Base-by-base conservation (phyloP, 1,140 invertebrate genomes). In the Lepidotrigona ventralis region DNA sequence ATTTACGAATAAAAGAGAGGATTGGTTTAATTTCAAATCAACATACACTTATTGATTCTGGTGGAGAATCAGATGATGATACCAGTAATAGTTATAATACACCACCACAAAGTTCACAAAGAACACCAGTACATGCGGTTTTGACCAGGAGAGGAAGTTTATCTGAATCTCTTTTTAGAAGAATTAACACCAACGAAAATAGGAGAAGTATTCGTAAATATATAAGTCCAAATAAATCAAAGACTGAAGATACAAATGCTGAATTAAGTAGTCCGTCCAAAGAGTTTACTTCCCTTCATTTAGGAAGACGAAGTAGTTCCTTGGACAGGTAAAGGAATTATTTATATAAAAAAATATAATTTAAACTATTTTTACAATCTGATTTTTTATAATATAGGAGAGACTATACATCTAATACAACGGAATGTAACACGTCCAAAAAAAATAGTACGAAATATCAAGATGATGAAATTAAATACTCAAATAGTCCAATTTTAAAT, bases 1-100 rank as follows among this genome's bases (percentile, higher is more conserved):
- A 96, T 86, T 92, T 97, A 39, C 95, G 96, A 79, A 96, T 96
- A 87, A 96, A 96, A 4, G 95, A 96, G 88, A 96, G 85, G 71
- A 81, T 91, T 39, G 82, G 73, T 72, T 80, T 89, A 66, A 74
- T 86, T 63, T 78, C 87, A 26, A 90, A 74, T 79, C 85, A 88
- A 72, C 75, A 87, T 69, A 81, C 75, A 53, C 69, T 90, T 19
- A 90, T 92, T 66, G 91, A 92, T 70, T 92, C 90, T 19, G 90
- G 91, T 26, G 90, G 90, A 60, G 90, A 92, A 81, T 90, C 89
- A 19, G 87, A 92, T 70, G 90, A 91, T 26, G 88, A 92, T 73
- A 90, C 89, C 51, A 91, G 90, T 66, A 90, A 91, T 29, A 92
- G 91, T 87, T 91, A 92, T 63, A 89, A 91, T 21, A 92, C 91